Evolutionary conservation across 2,113 vertebrate genomes (phyloP).

Genomic region (Aspiorhynchus laticeps): DNA sequence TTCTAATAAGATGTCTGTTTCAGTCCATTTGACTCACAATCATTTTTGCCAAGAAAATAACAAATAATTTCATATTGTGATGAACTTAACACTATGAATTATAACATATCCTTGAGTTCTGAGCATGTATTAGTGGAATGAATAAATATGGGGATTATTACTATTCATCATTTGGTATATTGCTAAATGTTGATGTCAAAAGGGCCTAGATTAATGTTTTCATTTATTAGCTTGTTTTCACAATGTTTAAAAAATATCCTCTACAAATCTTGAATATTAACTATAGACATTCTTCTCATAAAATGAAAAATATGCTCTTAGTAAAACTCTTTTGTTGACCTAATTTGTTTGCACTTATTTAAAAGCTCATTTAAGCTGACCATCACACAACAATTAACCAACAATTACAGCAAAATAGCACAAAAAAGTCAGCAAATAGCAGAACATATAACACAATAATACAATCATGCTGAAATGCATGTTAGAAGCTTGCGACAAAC

Average conservation of each 20-base stretch:
- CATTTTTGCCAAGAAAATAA: neutral
- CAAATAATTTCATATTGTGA: neutral
- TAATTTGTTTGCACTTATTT: neutral
- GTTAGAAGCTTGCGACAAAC: neutral
- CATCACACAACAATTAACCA: neutral
- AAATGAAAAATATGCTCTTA: neutral
- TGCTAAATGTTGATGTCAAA: neutral
- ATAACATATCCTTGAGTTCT: neutral
- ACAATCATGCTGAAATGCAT: neutral
- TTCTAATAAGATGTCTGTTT: neutral
- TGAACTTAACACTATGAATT: neutral
- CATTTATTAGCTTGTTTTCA: neutral
- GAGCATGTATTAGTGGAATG: too few relatives aligned
- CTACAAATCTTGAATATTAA: neutral
- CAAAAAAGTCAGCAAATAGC: neutral
- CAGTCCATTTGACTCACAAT: neutral
- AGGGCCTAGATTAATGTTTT: too few relatives aligned
- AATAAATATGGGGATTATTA: too few relatives aligned
- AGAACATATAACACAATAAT: neutral
- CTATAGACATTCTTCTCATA: neutral
- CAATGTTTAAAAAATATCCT: neutral
- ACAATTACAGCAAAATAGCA: neutral
- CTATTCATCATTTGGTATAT: too few relatives aligned
- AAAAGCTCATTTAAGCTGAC: neutral
- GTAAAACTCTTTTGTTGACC: neutral